A percentile compares a stretch with the other conserved stretches of the same genome.
Evolutionary conservation across 1,140 invertebrate genomes (phyloP).

Genomic region (Anadara kagoshimensis): DNA sequence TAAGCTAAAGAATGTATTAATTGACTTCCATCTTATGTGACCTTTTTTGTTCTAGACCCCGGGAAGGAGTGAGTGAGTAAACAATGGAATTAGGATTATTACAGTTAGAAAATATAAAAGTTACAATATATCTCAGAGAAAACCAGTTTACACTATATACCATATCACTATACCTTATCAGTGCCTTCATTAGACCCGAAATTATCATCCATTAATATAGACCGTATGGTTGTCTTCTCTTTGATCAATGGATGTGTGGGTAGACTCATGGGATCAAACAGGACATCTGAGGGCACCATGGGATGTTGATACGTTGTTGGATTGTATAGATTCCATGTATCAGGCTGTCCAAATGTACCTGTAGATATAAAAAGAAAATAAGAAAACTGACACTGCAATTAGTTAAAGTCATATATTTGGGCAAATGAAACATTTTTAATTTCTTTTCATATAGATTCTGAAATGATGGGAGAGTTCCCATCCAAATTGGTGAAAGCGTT

Average conservation of each 20-base stretch:
- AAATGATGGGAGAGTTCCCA: too few relatives aligned
- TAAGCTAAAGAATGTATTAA: too few relatives aligned
- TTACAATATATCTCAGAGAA: background rate
- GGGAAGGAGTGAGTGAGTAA: background rate
- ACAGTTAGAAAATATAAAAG: background rate
- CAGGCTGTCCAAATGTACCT: slow-evolving; percentile 72
- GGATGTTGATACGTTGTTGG: slow-evolving; percentile 69
- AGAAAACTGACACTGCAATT: too few relatives aligned
- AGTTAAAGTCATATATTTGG: too few relatives aligned
- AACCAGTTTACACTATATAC: background rate
- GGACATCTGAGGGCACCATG: slow-evolving; percentile 74
- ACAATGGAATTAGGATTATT: background rate
- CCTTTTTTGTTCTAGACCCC: background rate
- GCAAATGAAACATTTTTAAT: background rate
- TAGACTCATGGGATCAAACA: slow-evolving; percentile 72
- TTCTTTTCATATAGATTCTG: too few relatives aligned
- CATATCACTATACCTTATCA: background rate
- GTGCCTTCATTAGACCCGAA: slow-evolving; percentile 43
- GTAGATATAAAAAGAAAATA: background rate
- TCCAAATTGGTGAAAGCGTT: too few relatives aligned
- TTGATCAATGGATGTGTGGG: slow-evolving; percentile 67
- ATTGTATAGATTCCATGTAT: slow-evolving; percentile 72
- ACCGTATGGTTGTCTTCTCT: slow-evolving; percentile 59
- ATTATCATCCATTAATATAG: slow-evolving; percentile 44
- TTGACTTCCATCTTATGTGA: too few relatives aligned